Evolutionary conservation across 2,797 vertebrate genomes (phyloP).

Genomic region (Sebastes vulpes): DNA sequence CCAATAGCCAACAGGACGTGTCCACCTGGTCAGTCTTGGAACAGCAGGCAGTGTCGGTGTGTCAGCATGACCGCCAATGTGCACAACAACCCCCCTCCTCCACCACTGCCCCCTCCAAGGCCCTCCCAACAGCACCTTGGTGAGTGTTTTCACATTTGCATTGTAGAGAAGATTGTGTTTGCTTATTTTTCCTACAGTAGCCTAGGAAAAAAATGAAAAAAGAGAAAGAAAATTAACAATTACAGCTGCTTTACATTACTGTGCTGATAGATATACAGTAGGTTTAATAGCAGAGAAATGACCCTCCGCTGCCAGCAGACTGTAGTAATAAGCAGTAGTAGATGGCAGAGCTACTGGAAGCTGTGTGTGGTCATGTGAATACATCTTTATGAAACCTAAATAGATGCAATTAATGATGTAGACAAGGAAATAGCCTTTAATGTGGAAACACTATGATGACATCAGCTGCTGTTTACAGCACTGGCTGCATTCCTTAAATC

Average conservation of each 20-base stretch:
- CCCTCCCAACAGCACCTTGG: slow-evolving; percentile 57
- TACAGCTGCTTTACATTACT: background rate
- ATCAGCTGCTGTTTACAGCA: background rate
- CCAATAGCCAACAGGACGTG: slow-evolving; percentile 66
- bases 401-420: background rate
- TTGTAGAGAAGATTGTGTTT: background rate
- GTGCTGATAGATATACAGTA: background rate
- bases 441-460: background rate
- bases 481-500: background rate
- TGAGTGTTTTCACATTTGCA: slow-evolving; percentile 39
- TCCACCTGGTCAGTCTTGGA: slow-evolving; percentile 66
- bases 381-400: background rate
- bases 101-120: slow-evolving; percentile 33
- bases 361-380: background rate
- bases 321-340: no score
- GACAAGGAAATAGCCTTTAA: background rate
- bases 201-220: background rate
- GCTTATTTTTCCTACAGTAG: background rate
- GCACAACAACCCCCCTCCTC: slow-evolving; percentile 38
- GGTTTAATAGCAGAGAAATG: background rate
- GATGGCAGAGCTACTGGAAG: background rate
- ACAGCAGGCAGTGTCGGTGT: slow-evolving; percentile 65
- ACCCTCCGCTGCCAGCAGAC: background rate
- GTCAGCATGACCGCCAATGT: slow-evolving; percentile 10
- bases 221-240: background rate